Base-by-base conservation (phyloP, 2,113 vertebrate species). In the Nothoprocta perdicaria region DNA sequence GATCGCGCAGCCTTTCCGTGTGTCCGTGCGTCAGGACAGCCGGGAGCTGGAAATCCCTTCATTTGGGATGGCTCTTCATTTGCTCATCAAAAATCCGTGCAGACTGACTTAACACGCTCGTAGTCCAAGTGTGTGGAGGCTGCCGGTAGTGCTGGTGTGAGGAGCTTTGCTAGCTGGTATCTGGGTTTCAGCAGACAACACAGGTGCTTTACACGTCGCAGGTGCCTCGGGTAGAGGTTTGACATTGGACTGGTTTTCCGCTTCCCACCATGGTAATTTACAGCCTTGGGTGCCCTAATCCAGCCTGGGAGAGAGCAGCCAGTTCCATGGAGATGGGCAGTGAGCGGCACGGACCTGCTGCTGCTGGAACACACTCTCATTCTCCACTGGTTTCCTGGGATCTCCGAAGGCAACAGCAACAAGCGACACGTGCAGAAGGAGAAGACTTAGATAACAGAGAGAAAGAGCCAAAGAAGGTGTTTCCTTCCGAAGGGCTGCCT, bases 141-240 rank as follows among this genome's bases (percentile, higher is more conserved):
- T 77, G 27, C 57, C 73, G n/a, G 33, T 55, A 79, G 53, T 69
- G 31, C 57, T 85, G 9, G 2, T 38, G n/a, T 68, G 68, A 50
- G 17, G 10, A 3, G 48, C 63, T 46, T 48, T 77, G 52, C 69
- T 68, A 50, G 78, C 71, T 60, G 26, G 41, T 84, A 6, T 0
- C 8, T 74, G 63, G 35, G n/a, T 85, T 92, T 95, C 26, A 11
- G 23, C 23, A 74, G 71, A 43, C 33, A 45, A 10, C 16, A 12
- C 60, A 14, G 19, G 24, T 80, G 26, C 15, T 71, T 76, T 60
- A n/a, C 5, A 6, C 9, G n/a, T 27, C 26, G 65, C 40, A 26
- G 0, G 22, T 4, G 19, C 66, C 52, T 58, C 60, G 17, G 50
- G 35, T 71, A 29, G 50, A 0, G 0, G 43, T 3, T 2, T 45